Percentiles rank a stretch among this genome's conserved stretches.
Evolutionary conservation across 2,888 invertebrate genomes (phyloP).

Genomic region (Mactromeris polynyma): DNA sequence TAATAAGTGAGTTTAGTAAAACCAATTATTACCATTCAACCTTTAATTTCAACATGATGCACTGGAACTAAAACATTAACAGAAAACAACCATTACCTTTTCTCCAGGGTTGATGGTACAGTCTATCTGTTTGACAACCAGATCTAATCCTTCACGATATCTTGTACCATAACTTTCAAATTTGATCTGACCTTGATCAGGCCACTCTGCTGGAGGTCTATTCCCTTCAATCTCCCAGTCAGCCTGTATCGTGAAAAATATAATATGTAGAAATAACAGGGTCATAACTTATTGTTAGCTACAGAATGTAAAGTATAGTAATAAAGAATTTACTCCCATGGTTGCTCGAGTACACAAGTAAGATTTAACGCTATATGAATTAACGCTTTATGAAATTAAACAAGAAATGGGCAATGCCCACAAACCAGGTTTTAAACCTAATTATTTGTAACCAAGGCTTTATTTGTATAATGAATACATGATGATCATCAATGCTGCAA

Average conservation of each 20-base stretch:
- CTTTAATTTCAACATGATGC: neutral
- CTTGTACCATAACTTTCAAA: constrained; percentile 83
- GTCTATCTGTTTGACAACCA: constrained; percentile 83
- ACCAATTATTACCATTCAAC: neutral
- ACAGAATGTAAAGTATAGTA: neutral
- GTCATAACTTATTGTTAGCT: neutral
- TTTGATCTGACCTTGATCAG: constrained; percentile 81
- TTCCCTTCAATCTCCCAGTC: constrained; percentile 77
- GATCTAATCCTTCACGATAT: constrained; percentile 84
- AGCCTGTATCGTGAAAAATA: constrained; percentile 69
- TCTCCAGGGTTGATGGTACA: constrained; percentile 82
- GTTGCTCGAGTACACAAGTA: too few species aligned
- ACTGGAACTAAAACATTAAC: neutral
- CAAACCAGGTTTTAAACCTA: too few species aligned
- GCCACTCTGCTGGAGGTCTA: constrained; percentile 81
- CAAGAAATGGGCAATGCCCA: too few species aligned
- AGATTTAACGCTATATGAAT: too few species aligned
- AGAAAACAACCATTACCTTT: constrained; percentile 77
- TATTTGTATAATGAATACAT: too few species aligned
- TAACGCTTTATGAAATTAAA: too few species aligned
- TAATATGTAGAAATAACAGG: neutral
- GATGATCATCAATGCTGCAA: too few species aligned
- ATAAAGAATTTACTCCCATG: neutral
- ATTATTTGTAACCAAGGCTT: too few species aligned
- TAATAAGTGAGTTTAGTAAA: neutral